phyloP scores from a whole-genome alignment of 2,888 invertebrate species.

The Cybosia mesomella region DNA sequence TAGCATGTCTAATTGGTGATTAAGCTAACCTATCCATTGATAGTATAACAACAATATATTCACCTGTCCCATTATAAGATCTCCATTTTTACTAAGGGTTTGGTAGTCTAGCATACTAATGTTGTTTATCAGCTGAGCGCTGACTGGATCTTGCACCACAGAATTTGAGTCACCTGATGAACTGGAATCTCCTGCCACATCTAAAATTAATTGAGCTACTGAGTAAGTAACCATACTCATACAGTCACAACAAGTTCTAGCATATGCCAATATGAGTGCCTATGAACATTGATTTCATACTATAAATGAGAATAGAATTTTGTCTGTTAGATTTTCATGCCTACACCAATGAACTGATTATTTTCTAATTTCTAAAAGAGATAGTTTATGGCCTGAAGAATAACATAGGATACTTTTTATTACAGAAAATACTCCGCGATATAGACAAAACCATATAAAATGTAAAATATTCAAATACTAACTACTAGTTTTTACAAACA shows the following conservation, averaged over 20 bases:
- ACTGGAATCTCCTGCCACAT: conserved; percentile 80
- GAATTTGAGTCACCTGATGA: conserved; percentile 84
- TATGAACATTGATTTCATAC: neutral
- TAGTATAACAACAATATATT: conserved; percentile 25
- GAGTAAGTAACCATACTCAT: neutral
- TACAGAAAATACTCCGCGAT: neutral
- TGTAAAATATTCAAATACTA: neutral
- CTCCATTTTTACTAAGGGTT: conserved; percentile 82
- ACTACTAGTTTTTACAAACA: neutral
- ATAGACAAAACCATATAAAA: neutral
- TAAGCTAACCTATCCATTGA: no score
- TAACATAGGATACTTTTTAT: neutral
- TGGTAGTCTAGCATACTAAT: conserved; percentile 85
- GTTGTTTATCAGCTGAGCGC: conserved; percentile 85
- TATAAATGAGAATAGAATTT: neutral
- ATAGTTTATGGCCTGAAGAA: neutral
- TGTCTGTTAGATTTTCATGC: neutral
- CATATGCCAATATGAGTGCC: no score
- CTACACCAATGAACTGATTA: no score
- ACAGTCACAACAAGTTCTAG: neutral
- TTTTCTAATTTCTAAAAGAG: no score
- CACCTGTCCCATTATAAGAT: conserved; percentile 80
- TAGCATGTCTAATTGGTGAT: neutral
- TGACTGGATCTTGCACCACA: conserved; percentile 83
- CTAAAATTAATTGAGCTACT: conserved; percentile 53